A percentile compares a stretch with the other conserved stretches of the same genome.
Conservation (phyloP, 1,140 invertebrate genomes). For the Bombus confusus region DNA sequence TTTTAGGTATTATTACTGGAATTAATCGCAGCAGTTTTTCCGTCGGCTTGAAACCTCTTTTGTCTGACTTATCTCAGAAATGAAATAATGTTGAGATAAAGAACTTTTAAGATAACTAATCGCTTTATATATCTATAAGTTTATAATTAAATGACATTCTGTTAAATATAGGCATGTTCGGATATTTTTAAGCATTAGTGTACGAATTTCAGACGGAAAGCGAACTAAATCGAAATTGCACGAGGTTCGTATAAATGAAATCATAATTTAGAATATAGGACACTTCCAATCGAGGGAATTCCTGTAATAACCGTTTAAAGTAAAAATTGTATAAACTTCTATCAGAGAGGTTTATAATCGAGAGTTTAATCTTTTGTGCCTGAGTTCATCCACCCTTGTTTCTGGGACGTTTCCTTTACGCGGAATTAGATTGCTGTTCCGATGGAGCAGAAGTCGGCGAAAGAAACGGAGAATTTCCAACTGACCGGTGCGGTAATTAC, state of each 20-base stretch:
- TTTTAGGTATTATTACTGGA: too few relatives aligned
- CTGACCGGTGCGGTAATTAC: slow-evolving; percentile 28
- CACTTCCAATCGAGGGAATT: background rate
- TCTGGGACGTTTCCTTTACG: slow-evolving; percentile 24
- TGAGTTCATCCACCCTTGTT: background rate
- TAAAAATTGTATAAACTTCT: background rate
- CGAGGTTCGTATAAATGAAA: too few relatives aligned
- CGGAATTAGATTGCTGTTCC: background rate
- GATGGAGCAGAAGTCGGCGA: background rate
- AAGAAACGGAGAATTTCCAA: slow-evolving; percentile 29
- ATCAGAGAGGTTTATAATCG: background rate
- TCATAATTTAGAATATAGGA: background rate
- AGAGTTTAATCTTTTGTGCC: background rate
- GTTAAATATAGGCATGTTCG: background rate
- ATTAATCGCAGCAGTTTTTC: background rate
- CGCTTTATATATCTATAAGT: background rate
- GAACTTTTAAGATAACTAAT: too few relatives aligned
- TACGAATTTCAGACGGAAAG: background rate
- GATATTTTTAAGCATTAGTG: background rate
- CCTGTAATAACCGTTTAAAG: too few relatives aligned
- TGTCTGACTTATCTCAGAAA: too few relatives aligned
- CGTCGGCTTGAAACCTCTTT: too few relatives aligned
- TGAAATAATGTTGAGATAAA: too few relatives aligned
- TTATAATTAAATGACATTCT: background rate
- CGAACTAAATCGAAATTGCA: background rate